phyloP scores from a whole-genome alignment of 2,797 vertebrate genomes.

The Tenualosa thibaudeaui region DNA sequence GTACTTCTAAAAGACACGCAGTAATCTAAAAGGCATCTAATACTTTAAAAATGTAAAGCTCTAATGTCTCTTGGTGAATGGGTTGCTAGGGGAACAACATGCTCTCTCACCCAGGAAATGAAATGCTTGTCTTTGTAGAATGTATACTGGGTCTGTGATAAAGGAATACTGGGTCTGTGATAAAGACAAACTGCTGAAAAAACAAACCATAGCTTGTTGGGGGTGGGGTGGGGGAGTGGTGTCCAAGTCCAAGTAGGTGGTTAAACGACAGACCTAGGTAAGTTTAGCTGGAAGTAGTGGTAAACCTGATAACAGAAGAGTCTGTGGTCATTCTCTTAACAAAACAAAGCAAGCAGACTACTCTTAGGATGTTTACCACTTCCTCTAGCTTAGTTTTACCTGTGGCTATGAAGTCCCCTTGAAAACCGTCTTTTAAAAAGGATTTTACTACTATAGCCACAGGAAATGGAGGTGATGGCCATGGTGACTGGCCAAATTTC shows the following conservation, averaged over 20 bases:
- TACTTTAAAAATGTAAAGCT: constrained; percentile 1
- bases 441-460: background rate
- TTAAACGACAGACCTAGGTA: too few species aligned
- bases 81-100: background rate
- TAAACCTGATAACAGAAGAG: too few species aligned
- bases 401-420: background rate
- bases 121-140: background rate
- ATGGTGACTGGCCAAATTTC: background rate
- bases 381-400: too few species aligned
- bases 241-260: too few species aligned
- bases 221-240: too few species aligned
- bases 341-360: too few species aligned
- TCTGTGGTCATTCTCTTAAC: too few species aligned
- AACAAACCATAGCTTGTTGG: background rate
- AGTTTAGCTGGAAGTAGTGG: too few species aligned
- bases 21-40: background rate
- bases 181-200: background rate
- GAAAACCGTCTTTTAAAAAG: background rate
- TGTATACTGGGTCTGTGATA: background rate
- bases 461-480: background rate
- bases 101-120: background rate
- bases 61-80: background rate
- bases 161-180: background rate
- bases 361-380: too few species aligned
- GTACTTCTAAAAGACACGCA: background rate